Conservation (phyloP, 2,797 vertebrate species). For the Alca torda region DNA sequence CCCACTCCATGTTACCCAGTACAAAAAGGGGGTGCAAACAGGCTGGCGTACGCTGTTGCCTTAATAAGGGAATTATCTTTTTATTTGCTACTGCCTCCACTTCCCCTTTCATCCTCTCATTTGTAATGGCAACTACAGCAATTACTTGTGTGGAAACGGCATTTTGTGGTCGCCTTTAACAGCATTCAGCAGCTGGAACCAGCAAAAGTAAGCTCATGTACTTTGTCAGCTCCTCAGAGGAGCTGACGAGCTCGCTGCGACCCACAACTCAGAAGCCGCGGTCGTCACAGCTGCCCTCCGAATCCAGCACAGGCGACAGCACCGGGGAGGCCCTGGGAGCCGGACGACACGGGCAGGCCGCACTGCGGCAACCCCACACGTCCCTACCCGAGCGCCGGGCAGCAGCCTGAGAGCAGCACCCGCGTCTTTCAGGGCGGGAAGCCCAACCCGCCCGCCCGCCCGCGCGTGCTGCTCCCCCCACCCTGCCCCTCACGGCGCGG, state of each 20-base stretch:
- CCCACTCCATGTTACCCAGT: rapidly evolving
- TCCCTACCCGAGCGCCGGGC: rapidly evolving
- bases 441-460: neutral
- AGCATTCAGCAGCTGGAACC: neutral
- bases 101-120: neutral
- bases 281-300: rapidly evolving
- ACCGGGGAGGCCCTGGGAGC: rapidly evolving
- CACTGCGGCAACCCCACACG: rapidly evolving
- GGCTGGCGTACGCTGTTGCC: rapidly evolving
- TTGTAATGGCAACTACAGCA: neutral
- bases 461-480: rapidly evolving
- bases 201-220: neutral
- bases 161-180: neutral
- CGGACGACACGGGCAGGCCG: rapidly evolving
- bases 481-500: neutral
- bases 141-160: neutral
- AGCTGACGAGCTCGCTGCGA: too few relatives aligned
- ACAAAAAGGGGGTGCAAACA: neutral
- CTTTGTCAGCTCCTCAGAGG: neutral
- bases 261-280: neutral
- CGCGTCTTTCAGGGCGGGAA: rapidly evolving
- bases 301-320: rapidly evolving
- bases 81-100: neutral
- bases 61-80: neutral
- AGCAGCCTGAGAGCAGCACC: rapidly evolving